Percentiles rank a stretch among this genome's conserved stretches.
These are phyloP conservation scores for Pelvicachromis taeniatus DNA, from an alignment of 2,113 vertebrate genomes.

Conservation along the genomic window DNA sequence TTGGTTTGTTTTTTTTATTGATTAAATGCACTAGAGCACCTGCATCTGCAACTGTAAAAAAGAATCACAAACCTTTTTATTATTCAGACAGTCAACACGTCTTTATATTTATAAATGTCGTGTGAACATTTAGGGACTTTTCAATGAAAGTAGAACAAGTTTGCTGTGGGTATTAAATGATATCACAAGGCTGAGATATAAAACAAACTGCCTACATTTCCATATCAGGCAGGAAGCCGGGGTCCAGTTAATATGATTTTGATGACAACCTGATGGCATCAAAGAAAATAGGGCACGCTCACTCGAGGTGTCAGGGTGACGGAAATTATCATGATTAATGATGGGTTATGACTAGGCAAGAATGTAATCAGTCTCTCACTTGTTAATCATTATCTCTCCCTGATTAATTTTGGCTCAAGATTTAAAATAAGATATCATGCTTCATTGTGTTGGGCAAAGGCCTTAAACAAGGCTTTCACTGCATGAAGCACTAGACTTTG, in stretches of 20 bases:
- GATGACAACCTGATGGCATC: constrained; percentile 45
- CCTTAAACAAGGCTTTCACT: constrained; percentile 32
- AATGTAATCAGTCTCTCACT: constrained; percentile 57
- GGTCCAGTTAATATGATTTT: constrained; percentile 40
- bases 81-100: neutral
- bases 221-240: constrained; percentile 25
- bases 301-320: constrained; percentile 49
- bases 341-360: constrained; percentile 36
- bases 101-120: neutral
- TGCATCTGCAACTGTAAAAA: neutral
- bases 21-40: neutral
- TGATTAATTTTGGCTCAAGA: constrained; percentile 61
- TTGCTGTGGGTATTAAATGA: neutral
- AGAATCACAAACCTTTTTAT: neutral
- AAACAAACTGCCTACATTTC: neutral
- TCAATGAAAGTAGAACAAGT: neutral
- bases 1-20: neutral
- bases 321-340: constrained; percentile 65
- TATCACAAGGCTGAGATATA: neutral
- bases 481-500: neutral
- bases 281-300: constrained; percentile 33
- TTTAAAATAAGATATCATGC: constrained; percentile 55
- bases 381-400: constrained; percentile 55
- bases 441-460: constrained; percentile 16
- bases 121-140: neutral